Conservation (phyloP, 2,888 invertebrate genomes). For the Hydriomena furcata region DNA sequence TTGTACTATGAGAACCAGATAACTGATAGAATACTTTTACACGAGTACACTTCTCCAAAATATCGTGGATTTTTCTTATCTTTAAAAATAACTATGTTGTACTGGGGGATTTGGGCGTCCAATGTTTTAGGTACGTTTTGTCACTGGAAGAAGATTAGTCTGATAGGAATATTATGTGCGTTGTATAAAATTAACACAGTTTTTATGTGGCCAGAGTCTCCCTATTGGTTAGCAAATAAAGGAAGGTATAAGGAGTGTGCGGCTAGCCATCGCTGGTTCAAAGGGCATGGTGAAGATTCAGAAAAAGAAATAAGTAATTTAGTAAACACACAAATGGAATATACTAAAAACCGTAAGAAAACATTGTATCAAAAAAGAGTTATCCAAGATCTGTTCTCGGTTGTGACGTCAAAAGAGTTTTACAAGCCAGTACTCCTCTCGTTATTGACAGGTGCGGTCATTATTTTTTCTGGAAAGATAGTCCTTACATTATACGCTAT, state of each 20-base stretch:
- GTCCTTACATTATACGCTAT: conserved; percentile 48
- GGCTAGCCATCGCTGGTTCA: conserved; percentile 45
- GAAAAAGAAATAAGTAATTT: conserved; percentile 46
- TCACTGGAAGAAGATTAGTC: conserved; percentile 42
- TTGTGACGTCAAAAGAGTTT: conserved; percentile 37
- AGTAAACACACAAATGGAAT: conserved; percentile 41
- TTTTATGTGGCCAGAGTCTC: conserved; percentile 47
- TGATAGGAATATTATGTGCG: conserved; percentile 34
- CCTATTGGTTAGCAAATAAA: conserved; percentile 53
- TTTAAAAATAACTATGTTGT: conserved; percentile 41
- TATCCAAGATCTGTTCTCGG: conserved; percentile 18
- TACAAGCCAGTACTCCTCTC: conserved; percentile 47
- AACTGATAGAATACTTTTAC: too few relatives aligned
- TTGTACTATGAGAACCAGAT: too few relatives aligned
- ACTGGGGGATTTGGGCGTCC: conserved; percentile 46
- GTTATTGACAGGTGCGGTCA: conserved; percentile 30
- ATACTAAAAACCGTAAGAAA: conserved; percentile 17
- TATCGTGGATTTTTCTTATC: conserved; percentile 47
- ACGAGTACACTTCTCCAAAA: conserved; percentile 47
- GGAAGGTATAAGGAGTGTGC: conserved; percentile 46
- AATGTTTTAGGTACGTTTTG: conserved; percentile 46
- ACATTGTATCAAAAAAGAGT: conserved; percentile 6
- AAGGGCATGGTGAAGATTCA: conserved; percentile 43
- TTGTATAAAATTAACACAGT: conserved; percentile 30
- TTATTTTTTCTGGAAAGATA: conserved; percentile 47